Evolutionary conservation across 1,140 invertebrate genomes (phyloP).

Genomic region (Drosophila busckii): DNA sequence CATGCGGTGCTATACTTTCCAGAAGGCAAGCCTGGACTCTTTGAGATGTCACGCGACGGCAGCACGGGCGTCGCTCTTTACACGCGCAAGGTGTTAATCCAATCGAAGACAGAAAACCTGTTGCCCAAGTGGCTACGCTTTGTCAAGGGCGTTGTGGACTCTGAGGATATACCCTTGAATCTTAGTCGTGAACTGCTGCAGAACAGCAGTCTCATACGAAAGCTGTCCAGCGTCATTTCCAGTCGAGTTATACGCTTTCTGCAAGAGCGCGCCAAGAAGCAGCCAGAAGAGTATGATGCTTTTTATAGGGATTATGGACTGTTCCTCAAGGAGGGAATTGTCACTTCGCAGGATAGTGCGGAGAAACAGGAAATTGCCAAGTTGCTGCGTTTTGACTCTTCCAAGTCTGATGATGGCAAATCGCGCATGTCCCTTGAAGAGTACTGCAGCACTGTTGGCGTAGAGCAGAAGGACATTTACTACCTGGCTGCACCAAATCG

Average conservation of each 20-base stretch:
- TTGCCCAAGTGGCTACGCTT: constrained; percentile 97
- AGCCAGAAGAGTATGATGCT: constrained; percentile 88
- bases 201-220: constrained; percentile 93
- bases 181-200: constrained; percentile 96
- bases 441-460: constrained; percentile 88
- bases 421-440: constrained; percentile 90
- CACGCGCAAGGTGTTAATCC: constrained; percentile 93
- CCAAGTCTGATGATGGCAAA: constrained; percentile 83
- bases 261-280: constrained; percentile 90
- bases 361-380: constrained; percentile 96
- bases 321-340: constrained; percentile 97
- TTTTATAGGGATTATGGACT: constrained; percentile 96
- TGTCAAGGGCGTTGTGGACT: constrained; percentile 97
- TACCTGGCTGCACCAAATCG: constrained; percentile 96
- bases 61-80: constrained; percentile 92
- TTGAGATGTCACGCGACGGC: constrained; percentile 92
- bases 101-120: constrained; percentile 93
- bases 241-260: constrained; percentile 92
- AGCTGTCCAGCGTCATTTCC: constrained; percentile 91
- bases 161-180: constrained; percentile 98
- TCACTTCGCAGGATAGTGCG: constrained; percentile 87
- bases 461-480: constrained; percentile 92
- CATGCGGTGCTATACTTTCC: constrained; percentile 95
- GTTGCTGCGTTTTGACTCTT: constrained; percentile 95
- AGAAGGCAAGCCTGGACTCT: constrained; percentile 91